Evolutionary conservation across 2,888 invertebrate species (phyloP), one percentile per base, ranked within the genome.

Genomic region (Sycophila texana): DNA sequence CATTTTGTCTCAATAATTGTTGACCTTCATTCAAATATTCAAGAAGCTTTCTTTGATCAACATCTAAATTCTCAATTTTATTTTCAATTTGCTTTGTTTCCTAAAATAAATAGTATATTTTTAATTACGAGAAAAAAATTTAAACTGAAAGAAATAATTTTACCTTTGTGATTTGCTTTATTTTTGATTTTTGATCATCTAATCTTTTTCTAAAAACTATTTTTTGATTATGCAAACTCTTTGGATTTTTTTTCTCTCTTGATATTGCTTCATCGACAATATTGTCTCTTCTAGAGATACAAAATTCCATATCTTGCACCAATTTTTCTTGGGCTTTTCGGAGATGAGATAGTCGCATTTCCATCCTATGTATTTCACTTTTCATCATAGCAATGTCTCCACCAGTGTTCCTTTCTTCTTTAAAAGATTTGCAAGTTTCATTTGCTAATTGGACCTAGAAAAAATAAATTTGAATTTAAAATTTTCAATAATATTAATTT

Each of bases 341-440:
- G 77, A 94, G 84, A 83, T 93, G 92, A 4, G 86, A 87, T 22
- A 89, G 81, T 12, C 90, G 91, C 88, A 96, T 95, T 90, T 95
- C 94, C 96, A 96, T 96, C 83, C 95, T 92, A 85, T 96, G 96
- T 86, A 97, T 96, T 91, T 97, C 96, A 57, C 92, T 92, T 87
- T 93, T 94, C 96, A 96, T 96, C 51, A 92, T 92, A 0, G 94
- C 94, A 22, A 96, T 92, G 88, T 96, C 96, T 2, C 96, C 95
- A 5, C 92, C 93, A 2, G 92, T 90, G 0, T 93, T 92, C 77
- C 93, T 92, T 76, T 95, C 95, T 53, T 93, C 92, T 74, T 93
- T 93, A 68, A 95, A 93, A 86, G 92, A 94, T 83, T 93, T 93
- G 85, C 94, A 94, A 0, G 95, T 92, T 87, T 96, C 96, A 26